Evolutionary conservation across 1,140 invertebrate species (phyloP), one percentile per base, ranked within the genome.

Genomic region (Drosophila bifasciata): DNA sequence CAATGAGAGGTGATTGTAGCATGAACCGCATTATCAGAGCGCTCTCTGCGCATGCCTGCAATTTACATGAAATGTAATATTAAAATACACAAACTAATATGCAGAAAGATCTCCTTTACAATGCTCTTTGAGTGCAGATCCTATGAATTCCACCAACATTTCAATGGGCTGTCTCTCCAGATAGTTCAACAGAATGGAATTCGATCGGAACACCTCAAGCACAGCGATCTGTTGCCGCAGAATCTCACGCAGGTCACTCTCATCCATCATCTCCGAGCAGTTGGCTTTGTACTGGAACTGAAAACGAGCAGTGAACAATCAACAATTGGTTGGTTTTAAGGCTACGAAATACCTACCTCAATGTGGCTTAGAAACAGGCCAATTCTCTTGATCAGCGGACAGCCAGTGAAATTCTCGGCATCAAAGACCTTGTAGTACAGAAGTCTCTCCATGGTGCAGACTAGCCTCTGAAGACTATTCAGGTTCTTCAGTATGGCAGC

Each of bases 371-470:
- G 64, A 44, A 85, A 91, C 7, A 91, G 66, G 11, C 90, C 90
- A 25, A 91, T 76, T 21, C 89, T 73, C 21, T 91, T 91, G 1
- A 91, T 90, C 4, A 91, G 48, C 3, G 89, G 85, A 51, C 90
- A 91, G 2, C 61, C 56, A n/a, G 5, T 11, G 28, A 71, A 62
- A 21, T 59, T 90, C 0, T 50, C 36, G 0, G 32, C 55, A 53
- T 84, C 75, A n/a, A 91, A 90, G 5, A 90, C 83, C n/a, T 81
- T 89, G 64, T 91, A 90, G 16, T 69, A n/a, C 16, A 91, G 32
- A 16, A 91, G 58, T 5, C 83, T 69, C 16, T 90, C 80, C 79
- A 85, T 67, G 7, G 76, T 74, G 25, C 77, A 75, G 19, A 50
- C 49, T n/a, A 91, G 16, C 9, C 72, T 88, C 16, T 79, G 17